Evolutionary conservation across 1,140 invertebrate species (phyloP), one percentile per base, ranked within the genome.

Genomic region (Xylocopa sonorina): DNA sequence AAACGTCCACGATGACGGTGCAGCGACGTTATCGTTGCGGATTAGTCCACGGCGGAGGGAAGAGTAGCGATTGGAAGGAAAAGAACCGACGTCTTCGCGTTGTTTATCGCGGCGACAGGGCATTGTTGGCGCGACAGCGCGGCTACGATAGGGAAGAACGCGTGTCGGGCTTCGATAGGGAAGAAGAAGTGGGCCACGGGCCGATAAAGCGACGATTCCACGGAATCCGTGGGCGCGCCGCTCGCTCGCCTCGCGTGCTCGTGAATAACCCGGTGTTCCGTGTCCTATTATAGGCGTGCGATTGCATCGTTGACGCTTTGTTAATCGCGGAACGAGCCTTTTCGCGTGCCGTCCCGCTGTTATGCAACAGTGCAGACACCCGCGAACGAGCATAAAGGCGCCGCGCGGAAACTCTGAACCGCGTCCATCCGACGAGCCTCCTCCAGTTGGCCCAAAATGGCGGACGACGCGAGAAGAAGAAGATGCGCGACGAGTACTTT

Each of bases 161-260:
- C 79, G 77, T 85, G 71, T 41, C 43, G 41, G 16, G 16, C 27
- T 48, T 43, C n/a, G 84, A 85, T 85, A 86, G 67, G 57, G 57
- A 82, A 53, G 68, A 82, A 82, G 50, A 85, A 85, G 82, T 83
- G 77, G 83, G 76, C 68, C 83, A 85, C 48, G 55, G 29, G 38
- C 43, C 72, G 84, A 86, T 86, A 85, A 86, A 72, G 29, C 29
- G 27, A 24, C 60, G 48, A 67, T 72, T 72, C 43, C 63, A 82
- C 53, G 53, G 66, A 76, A 85, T 76, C 67, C 62, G 84, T 85
- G 66, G 84, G 84, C 79, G 84, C 53, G 51, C 43, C 67, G 46
- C 41, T 57, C 46, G 48, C 18, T 76, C 83, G 68, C 74, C 18
- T 76, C 83, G 68, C 74, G 64, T 60, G 64, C 57, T 55, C 69